Base-by-base conservation (phyloP, 2,797 vertebrate species). In the Takifugu ocellatus region DNA sequence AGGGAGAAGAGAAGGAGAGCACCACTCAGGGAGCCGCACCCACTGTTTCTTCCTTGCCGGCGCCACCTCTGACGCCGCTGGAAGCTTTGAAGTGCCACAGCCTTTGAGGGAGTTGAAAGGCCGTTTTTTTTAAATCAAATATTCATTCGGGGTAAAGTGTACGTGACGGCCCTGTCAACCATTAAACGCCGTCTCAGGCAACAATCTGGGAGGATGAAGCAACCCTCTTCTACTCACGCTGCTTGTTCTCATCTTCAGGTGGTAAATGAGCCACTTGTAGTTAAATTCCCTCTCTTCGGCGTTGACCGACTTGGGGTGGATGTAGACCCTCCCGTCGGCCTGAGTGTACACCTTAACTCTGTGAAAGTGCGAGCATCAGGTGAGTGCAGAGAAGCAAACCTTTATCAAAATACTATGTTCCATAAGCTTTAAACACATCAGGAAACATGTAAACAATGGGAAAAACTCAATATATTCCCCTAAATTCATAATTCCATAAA, bases 291-390 rank as follows among this genome's bases (percentile, higher is more conserved):
- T 90, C 77, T 98, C 96, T 52, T 97, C 95, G 0, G 93, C 94
- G 0, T 99, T 99, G 58, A 99, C 97, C 0, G 97, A 99, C 61
- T 99, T 99, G 0, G 97, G 97, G 74, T 99, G 97, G 84, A 99
- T 94, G 26, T 90, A 90, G 58, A 99, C 97, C 49, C 94, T 92
- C 9, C 96, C 96, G 31, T 99, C 97, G 0, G 92, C 80, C 82
- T 98, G 94, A n/a, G 97, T 99, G 84, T 92, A 96, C 54, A 97
- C 94, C 73, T 96, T 98, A 2, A 90, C 92, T 85, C 95, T 97
- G 84, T 59, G 70, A 29, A 33, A 6, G 71, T 0, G 21, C 54
- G 1, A 25, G 7, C 36, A 39, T 14, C 7, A 14, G 36, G 7
- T 39, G 7, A 44, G 14, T 44, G 3, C 9, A 10, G 36, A 39